phyloP scores from a whole-genome alignment of 2,113 vertebrate species.

The Ammodytes dubius region DNA sequence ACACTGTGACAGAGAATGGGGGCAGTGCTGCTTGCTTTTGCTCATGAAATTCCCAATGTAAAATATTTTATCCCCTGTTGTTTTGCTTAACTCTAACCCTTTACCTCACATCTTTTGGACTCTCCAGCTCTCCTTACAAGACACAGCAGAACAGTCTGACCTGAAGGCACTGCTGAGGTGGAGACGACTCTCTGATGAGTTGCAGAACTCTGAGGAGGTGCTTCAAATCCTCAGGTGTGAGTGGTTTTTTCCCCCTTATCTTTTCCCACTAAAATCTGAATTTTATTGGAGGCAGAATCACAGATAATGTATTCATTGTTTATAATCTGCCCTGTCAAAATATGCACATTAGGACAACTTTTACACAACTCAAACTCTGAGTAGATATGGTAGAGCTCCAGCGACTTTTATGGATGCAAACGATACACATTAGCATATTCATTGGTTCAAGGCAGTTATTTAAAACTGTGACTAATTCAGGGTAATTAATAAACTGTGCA shows the following conservation, averaged over 20 bases:
- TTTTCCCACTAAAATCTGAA: no score
- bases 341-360: background rate
- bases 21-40: background rate
- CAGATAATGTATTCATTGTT: background rate
- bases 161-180: slow-evolving; percentile 92
- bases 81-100: background rate
- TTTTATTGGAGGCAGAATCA: background rate
- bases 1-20: background rate
- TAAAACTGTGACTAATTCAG: background rate
- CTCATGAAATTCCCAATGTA: background rate
- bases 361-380: background rate
- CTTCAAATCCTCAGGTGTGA: slow-evolving; percentile 94
- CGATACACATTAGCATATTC: background rate
- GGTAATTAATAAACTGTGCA: background rate
- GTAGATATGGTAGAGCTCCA: background rate
- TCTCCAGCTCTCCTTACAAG: slow-evolving; percentile 83
- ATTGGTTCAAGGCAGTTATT: background rate
- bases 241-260: slow-evolving; percentile 17
- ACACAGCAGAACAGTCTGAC: slow-evolving; percentile 85
- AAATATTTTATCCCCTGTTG: background rate
- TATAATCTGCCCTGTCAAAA: background rate
- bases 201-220: slow-evolving; percentile 91
- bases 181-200: slow-evolving; percentile 91
- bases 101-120: background rate
- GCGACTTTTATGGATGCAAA: background rate